Conservation (phyloP, 2,888 invertebrate genomes). For the Cephus spinipes region DNA sequence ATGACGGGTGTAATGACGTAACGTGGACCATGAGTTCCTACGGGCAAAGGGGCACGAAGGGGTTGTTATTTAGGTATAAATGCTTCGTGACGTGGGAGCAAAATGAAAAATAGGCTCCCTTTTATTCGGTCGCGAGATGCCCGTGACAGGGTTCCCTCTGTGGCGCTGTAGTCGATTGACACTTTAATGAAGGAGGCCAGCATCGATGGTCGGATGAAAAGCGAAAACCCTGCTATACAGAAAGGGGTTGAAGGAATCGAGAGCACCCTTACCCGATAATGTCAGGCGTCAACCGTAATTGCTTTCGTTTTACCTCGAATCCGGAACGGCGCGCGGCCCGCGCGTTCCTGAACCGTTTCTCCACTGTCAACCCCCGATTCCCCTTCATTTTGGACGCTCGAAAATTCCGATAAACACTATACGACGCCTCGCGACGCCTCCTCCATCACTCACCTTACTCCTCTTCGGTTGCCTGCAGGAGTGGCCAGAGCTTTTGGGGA, state of each 20-base stretch:
- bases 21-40: background rate
- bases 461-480: background rate
- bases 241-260: constrained; percentile 44
- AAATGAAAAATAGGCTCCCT: constrained; percentile 2
- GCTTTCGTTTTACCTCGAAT: constrained; percentile 51
- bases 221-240: constrained; percentile 20
- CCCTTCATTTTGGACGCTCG: background rate
- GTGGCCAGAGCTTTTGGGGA: constrained; percentile 25
- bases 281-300: constrained; percentile 56
- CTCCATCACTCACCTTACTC: background rate
- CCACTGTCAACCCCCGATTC: background rate
- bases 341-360: background rate
- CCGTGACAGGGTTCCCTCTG: constrained; percentile 17
- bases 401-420: background rate
- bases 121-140: constrained; percentile 20
- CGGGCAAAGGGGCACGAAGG: background rate
- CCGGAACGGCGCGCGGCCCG: background rate
- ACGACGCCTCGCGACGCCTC: background rate
- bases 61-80: background rate
- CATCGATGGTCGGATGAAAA: constrained; percentile 44
- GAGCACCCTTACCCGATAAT: constrained; percentile 50
- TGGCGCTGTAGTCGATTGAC: constrained; percentile 53
- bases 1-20: background rate
- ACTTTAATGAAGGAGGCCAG: constrained; percentile 59
- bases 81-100: background rate